Evolutionary conservation across 2,797 vertebrate species (phyloP), one percentile per base, ranked within the genome.

Genomic region (Platalea minor): DNA sequence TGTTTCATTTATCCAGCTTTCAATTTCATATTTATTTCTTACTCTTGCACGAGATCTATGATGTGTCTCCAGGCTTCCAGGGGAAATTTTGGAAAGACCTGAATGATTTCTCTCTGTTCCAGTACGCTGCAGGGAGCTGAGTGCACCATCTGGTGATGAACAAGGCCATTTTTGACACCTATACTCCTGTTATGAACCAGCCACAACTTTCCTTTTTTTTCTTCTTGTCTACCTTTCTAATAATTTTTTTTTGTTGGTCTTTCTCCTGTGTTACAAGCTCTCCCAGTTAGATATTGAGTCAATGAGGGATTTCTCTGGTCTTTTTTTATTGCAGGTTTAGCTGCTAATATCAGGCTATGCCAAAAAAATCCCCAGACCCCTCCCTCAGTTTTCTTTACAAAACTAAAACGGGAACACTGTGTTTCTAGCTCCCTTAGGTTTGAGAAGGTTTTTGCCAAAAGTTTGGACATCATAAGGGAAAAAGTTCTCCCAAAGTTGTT

Each of bases 291-390:
- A n/a, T 23, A 46, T 9, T 13, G 23, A 90, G 7, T 60, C n/a
- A 54, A 28, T 23, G 33, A 17, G 18, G 16, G 9, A 45, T 74
- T 92, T 48, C 5, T 60, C 17, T 5, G 2, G 6, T 39, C 2
- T 63, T 46, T 31, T 48, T 26, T 77, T 60, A 56, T 46, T 24
- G 0, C 14, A 70, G 28, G 11, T 18, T 79, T 35, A 53, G 17
- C 23, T 80, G 37, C 48, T 56, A 67, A n/a, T 53, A 67, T n/a
- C 15, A 93, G 31, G 5, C 16, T 41, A 8, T 28, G 54, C 9
- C 2, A 7, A 7, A 54, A 53, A 57, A 37, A 7, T 4, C 1
- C 4, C 28, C 29, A 51, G 51, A 19, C 3, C 8, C 6, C 9
- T 50, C 12, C 13, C 18, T 79, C 65, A 50, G 37, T 70, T 78